Evolutionary conservation across 2,797 vertebrate species (phyloP).

Genomic region (Enteromius fasciolatus): DNA sequence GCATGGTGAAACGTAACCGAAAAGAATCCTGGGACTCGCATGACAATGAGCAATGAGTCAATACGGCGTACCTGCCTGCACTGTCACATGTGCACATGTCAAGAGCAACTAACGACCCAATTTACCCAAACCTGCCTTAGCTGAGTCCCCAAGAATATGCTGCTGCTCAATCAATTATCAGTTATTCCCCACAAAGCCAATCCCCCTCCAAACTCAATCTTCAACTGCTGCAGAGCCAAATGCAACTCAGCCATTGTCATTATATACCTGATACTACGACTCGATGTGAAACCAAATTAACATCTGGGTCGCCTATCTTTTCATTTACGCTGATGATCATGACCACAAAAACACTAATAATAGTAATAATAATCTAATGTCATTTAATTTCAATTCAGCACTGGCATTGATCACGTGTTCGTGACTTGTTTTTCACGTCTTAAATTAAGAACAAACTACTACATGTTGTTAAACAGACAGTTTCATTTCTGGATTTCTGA

Average conservation of each 20-base stretch:
- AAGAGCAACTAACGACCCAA: constrained; percentile 52
- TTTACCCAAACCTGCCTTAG: constrained; percentile 48
- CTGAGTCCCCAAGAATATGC: constrained; percentile 39
- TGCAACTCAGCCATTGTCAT: constrained; percentile 17
- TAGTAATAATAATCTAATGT: constrained; percentile 24
- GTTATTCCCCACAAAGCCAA: constrained; percentile 49
- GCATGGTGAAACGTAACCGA: constrained; percentile 1
- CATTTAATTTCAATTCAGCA: constrained; percentile 20
- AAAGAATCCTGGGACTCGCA: constrained; percentile 40
- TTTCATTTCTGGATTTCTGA: background rate
- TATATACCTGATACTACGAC: constrained; percentile 30
- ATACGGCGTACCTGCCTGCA: constrained; percentile 37
- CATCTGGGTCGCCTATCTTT: constrained; percentile 45
- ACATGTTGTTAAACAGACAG: background rate
- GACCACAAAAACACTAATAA: constrained; percentile 44
- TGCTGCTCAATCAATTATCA: constrained; percentile 52
- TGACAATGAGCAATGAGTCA: constrained; percentile 48
- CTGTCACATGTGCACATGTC: constrained; percentile 48
- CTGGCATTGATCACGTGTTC: background rate
- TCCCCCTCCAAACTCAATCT: constrained; percentile 36
- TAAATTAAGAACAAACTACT: constrained; percentile 14
- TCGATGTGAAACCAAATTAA: constrained; percentile 33
- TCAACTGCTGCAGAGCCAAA: constrained; percentile 42
- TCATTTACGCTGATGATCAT: constrained; percentile 33
- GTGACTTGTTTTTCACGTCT: constrained; percentile 21